Conservation (phyloP, 2,888 invertebrate genomes). For the Phasia obesa region DNA sequence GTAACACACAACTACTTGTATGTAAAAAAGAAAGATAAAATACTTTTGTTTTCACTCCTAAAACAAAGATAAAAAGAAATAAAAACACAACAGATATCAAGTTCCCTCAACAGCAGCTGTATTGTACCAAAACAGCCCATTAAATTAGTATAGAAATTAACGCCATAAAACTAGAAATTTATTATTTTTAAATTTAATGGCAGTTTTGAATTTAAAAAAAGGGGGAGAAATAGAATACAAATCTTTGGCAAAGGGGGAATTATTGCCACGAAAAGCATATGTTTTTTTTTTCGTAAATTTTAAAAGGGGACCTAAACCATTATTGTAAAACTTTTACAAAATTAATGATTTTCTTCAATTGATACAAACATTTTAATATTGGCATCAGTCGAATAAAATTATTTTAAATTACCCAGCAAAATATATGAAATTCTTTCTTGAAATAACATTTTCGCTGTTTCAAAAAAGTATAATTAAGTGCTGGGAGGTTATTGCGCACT, state of each 20-base stretch:
- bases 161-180: slow-evolving; percentile 41
- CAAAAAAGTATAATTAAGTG: too few relatives aligned
- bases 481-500: too few relatives aligned
- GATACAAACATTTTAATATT: too few relatives aligned
- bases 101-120: slow-evolving; percentile 37
- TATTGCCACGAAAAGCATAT: slow-evolving; percentile 22
- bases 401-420: too few relatives aligned
- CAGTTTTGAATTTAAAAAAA: slow-evolving; percentile 4
- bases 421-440: too few relatives aligned
- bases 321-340: background rate
- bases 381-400: too few relatives aligned
- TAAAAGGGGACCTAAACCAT: background rate
- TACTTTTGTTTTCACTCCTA: background rate
- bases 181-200: slow-evolving; percentile 27
- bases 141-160: slow-evolving; percentile 47
- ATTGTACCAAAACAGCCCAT: slow-evolving; percentile 23
- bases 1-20: background rate
- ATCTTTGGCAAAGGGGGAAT: slow-evolving; percentile 18
- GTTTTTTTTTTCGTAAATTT: slow-evolving; percentile 3
- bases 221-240: slow-evolving; percentile 26
- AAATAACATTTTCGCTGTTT: too few relatives aligned
- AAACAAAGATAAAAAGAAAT: slow-evolving; percentile 1
- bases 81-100: background rate
- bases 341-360: background rate
- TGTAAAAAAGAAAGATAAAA: background rate